Conservation (phyloP, 2,797 vertebrate species). For the Helicolenus hilgendorfi region DNA sequence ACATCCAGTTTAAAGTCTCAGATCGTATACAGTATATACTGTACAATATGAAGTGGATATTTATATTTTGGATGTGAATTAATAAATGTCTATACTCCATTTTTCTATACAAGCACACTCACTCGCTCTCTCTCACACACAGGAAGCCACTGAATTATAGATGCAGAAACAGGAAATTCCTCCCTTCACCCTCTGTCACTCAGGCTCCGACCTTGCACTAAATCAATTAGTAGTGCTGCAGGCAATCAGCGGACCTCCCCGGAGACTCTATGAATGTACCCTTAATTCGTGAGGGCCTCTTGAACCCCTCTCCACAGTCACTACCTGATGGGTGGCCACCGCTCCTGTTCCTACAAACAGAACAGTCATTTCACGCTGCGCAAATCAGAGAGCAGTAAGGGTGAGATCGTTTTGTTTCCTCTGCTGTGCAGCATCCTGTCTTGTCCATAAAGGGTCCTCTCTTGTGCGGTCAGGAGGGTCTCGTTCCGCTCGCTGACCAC, state of each 20-base stretch:
- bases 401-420: constrained; percentile 40
- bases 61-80: constrained; percentile 5
- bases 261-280: constrained; percentile 65
- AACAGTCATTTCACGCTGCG: constrained; percentile 59
- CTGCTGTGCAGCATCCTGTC: constrained; percentile 45
- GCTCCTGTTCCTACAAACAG: constrained; percentile 49
- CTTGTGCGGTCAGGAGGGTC: constrained; percentile 43
- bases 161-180: constrained; percentile 92
- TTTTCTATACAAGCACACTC: neutral
- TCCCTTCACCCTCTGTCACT: constrained; percentile 85
- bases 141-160: constrained; percentile 90
- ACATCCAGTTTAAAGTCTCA: neutral
- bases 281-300: constrained; percentile 77
- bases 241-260: constrained; percentile 82
- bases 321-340: constrained; percentile 78
- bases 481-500: constrained; percentile 40
- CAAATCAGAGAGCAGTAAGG: constrained; percentile 66
- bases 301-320: constrained; percentile 45
- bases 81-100: constrained; percentile 36
- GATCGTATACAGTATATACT: neutral
- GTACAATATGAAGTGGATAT: neutral
- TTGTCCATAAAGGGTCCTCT: constrained; percentile 34
- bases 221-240: constrained; percentile 90
- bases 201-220: constrained; percentile 87
- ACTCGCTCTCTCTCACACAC: constrained; percentile 16